Evolutionary conservation across 1,140 invertebrate genomes (phyloP).

Genomic region (Triops longicaudatus): DNA sequence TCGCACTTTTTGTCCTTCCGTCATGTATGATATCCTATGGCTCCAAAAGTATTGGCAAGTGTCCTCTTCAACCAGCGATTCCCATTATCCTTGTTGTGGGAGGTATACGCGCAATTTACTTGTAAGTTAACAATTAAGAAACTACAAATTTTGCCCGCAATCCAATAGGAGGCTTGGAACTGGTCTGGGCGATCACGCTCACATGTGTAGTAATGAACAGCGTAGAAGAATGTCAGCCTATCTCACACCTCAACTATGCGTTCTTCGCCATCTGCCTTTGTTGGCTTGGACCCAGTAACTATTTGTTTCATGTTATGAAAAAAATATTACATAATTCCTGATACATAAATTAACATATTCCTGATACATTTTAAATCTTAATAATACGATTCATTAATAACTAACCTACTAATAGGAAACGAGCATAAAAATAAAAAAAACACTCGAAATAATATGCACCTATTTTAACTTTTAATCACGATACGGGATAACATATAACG

Average conservation of each 20-base stretch:
- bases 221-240: background rate
- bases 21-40: background rate
- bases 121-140: too few relatives aligned
- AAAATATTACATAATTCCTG: background rate
- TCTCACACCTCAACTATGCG: background rate
- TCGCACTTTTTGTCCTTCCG: background rate
- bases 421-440: too few relatives aligned
- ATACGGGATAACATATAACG: too few relatives aligned
- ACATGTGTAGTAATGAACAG: background rate
- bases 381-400: background rate
- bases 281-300: background rate
- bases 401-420: too few relatives aligned
- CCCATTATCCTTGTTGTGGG: background rate
- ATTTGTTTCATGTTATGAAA: background rate
- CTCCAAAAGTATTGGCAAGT: background rate
- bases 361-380: background rate
- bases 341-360: background rate
- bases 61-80: background rate
- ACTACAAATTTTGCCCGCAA: too few relatives aligned
- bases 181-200: background rate
- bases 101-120: background rate
- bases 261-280: conserved; percentile 5
- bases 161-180: background rate
- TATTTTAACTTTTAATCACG: too few relatives aligned
- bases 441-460: too few relatives aligned